These are phyloP conservation scores for Achatina immaculata DNA, from an alignment of 1,140 invertebrate species.

Conservation along the genomic window DNA sequence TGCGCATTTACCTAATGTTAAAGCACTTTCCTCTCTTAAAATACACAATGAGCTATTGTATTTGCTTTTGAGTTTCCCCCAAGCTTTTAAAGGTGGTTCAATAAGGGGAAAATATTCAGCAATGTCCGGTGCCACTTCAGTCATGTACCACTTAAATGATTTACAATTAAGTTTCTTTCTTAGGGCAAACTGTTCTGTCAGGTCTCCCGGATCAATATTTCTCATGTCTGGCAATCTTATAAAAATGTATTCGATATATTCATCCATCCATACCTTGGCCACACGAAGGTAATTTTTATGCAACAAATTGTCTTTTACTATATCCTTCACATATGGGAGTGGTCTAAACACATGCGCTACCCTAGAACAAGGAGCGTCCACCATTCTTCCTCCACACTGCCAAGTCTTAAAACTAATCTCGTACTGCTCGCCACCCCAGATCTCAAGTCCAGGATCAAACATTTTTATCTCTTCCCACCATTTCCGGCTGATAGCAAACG, in stretches of 20 bases:
- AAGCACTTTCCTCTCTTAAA: background rate
- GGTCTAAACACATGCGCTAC: too few species aligned
- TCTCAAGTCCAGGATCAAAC: constrained; percentile 75
- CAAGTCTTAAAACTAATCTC: too few species aligned
- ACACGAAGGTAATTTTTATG: background rate
- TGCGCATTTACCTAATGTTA: background rate
- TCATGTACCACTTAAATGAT: constrained; percentile 44
- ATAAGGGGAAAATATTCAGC: background rate
- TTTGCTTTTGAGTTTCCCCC: too few species aligned
- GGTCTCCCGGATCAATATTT: background rate
- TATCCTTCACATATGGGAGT: background rate
- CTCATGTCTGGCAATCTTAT: background rate
- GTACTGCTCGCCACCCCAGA: too few species aligned
- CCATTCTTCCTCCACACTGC: constrained; percentile 24
- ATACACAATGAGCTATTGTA: background rate
- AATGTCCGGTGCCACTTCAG: too few species aligned
- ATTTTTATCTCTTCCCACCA: constrained; percentile 63
- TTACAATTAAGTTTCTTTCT: constrained; percentile 41
- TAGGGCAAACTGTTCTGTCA: background rate
- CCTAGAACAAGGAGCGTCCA: constrained; percentile 14
- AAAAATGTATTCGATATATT: background rate
- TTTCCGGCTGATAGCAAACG: constrained; percentile 80
- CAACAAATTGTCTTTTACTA: background rate
- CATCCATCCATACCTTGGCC: background rate
- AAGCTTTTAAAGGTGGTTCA: background rate